These are phyloP conservation scores for Arctia plantaginis DNA, from an alignment of 2,888 invertebrate species.

Conservation along the genomic window DNA sequence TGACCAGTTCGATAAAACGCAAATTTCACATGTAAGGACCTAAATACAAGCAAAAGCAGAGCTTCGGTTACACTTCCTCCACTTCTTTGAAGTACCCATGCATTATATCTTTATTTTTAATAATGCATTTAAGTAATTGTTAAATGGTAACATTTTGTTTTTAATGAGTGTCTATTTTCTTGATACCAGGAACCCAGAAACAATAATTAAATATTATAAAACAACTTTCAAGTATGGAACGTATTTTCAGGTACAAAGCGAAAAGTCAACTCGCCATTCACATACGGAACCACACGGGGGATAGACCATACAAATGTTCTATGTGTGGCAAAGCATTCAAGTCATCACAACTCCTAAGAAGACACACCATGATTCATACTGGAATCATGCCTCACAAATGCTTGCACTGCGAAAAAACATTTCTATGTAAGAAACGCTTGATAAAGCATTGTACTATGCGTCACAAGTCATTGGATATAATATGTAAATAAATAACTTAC, in stretches of 20 bases:
- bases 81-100: not conserved
- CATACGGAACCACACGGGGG: conserved; percentile 51
- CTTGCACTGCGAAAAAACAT: conserved; percentile 49
- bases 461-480: conserved; percentile 24
- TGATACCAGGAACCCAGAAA: not conserved
- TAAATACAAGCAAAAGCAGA: not conserved
- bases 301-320: conserved; percentile 46
- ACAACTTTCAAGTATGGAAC: not conserved
- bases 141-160: not conserved
- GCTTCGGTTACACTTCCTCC: not conserved
- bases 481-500: not conserved
- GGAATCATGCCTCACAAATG: conserved; percentile 52
- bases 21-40: not conserved
- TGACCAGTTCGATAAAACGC: not conserved
- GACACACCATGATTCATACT: conserved; percentile 56
- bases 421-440: conserved; percentile 54
- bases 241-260: conserved; percentile 57
- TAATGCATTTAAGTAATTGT: too few species aligned
- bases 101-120: too few species aligned
- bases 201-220: not conserved
- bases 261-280: conserved; percentile 61
- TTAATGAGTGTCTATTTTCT: not conserved
- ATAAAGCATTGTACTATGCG: conserved; percentile 44
- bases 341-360: conserved; percentile 35
- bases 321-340: conserved; percentile 50